These are phyloP conservation scores for Urocyon cinereoargenteus DNA, from an alignment of 2,797 vertebrate species.

Conservation along the genomic window DNA sequence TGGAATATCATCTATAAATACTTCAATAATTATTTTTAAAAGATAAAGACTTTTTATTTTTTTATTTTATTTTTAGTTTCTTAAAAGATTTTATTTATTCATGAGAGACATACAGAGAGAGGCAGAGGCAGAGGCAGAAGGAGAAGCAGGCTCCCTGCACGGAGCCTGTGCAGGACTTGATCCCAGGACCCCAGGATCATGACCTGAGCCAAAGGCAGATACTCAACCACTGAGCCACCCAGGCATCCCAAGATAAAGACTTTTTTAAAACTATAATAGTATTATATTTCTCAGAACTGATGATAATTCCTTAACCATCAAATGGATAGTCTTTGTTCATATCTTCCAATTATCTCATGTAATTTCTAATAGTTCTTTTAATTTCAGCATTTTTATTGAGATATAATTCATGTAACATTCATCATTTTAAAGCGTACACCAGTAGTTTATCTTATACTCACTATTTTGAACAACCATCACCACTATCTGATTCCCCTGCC, in stretches of 20 bases:
- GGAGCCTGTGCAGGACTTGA: no score
- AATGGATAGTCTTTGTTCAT: not conserved
- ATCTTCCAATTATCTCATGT: not conserved
- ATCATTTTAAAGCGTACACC: not conserved
- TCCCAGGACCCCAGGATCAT: no score
- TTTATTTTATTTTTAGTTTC: no score
- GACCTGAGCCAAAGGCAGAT: no score
- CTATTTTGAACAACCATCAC: not conserved
- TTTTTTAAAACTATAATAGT: not conserved
- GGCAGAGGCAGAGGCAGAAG: no score
- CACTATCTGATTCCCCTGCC: not conserved
- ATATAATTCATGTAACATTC: not conserved
- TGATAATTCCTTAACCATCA: conserved; percentile 5
- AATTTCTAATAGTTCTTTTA: not conserved
- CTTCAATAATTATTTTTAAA: not conserved
- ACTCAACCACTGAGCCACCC: no score
- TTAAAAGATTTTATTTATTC: no score
- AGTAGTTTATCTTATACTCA: not conserved
- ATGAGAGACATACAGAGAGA: no score
- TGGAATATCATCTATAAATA: conserved; percentile 4
- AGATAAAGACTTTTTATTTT: no score
- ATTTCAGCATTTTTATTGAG: not conserved
- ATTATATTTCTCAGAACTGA: not conserved
- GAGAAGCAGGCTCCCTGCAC: no score
- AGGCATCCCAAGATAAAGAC: no score